Base-by-base conservation (phyloP, 2,888 invertebrate genomes). In the Hesperia comma region DNA sequence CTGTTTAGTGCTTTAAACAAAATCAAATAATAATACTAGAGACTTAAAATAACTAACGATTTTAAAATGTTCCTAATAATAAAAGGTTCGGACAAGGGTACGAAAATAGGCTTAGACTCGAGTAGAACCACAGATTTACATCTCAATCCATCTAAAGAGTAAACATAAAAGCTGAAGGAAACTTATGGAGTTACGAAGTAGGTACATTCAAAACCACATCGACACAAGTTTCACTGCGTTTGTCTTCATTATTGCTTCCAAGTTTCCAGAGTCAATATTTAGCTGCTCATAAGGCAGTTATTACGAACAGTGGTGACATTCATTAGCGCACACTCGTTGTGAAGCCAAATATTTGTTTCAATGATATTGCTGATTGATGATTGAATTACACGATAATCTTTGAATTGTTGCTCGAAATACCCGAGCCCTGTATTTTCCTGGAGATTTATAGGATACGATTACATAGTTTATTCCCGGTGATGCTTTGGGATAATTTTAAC, bases 331-430 rank as follows among this genome's bases (percentile, higher is more conserved):
- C 19, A 58, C 37, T 41, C 43, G n/a, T 32, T 41, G 26, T 43
- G 66, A 54, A 58, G 60, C 53, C 41, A 64, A 64, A 64, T 64
- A 58, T 64, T 64, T 64, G 58, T 53, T 58, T 32, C 53, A 53
- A 41, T 60, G 53, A 64, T 60, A 58, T 49, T 33, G 40, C 58
- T 64, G 58, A 63, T 63, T 46, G 32, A 21, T 55, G 55, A 63
- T 63, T 43, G 19, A 55, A 55, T 33, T 46, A 26, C 37, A 54
- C 41, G 17, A 49, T 49, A 10, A 49, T 49, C 17, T 49, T 49
- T 49, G 10, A 49, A 49, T 19, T 46, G 15, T 46, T 46, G 15
- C 17, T 46, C 15, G 15, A 46, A 46, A 46, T 46, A 46, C 41
- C 12, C 10, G 17, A 17, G 17, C 7, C 15, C 17, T 7, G 15